Base-by-base conservation (phyloP, 2,113 vertebrate genomes). In the Oncorhynchus gorbuscha region DNA sequence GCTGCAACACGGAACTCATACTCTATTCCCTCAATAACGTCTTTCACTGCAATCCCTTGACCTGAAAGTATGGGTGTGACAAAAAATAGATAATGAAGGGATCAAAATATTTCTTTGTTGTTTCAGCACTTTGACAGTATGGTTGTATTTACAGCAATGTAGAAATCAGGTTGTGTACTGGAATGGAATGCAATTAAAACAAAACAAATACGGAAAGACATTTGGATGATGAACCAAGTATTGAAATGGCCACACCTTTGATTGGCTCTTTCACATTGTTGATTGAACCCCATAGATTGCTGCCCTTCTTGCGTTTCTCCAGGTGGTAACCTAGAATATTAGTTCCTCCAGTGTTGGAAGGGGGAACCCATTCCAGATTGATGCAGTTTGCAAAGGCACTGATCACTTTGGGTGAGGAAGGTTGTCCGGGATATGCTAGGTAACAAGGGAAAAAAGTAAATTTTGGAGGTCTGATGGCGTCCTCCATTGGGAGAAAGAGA, bases 1-100 rank as follows among this genome's bases (percentile, higher is more conserved):
- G 95, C 96, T 2, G 92, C 93, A 78, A 97, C 94, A 0, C 95
- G 92, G 70, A 97, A 97, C 85, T 97, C 95, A 0, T 97, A 97
- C 76, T 94, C 93, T 20, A 94, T 83, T 26, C 95, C 96, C 45
- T 93, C 93, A 82, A 94, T 90, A 55, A 98, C 77, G 12, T 90
- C 90, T 3, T 77, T 89, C 59, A 95, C 92, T 0, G 80, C 93
- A 79, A 90, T 94, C 78, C 91, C 85, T 85, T 96, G 5, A 88
- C 97, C 51, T 55, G 51, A 16, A 4, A 14, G 16, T 96, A 90
- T 24, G 83, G 69, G 77, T 51, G 62, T 64, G 79, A 74, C 18
- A 24, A 79, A 48, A 7, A 11, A 7, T 26, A 58, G 8, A 22
- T 9, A 3, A 62, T 9, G 32, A 39, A 64, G 61, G 59, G 13